These are phyloP conservation scores for Trochalopteron elliotii DNA, from an alignment of 2,113 vertebrate species.

Conservation along the genomic window DNA sequence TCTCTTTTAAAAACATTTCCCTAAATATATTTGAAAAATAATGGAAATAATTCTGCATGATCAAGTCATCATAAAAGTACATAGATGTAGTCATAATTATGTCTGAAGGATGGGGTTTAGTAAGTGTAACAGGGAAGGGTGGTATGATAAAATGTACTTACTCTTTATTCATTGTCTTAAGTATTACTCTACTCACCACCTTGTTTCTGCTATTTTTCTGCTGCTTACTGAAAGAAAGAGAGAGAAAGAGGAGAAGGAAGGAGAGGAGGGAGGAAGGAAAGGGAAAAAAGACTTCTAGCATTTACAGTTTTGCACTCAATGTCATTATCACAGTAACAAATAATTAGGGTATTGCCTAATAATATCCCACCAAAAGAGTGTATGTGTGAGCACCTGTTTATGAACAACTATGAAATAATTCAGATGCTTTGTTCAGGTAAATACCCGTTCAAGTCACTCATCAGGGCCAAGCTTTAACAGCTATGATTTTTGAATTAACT, in stretches of 20 bases:
- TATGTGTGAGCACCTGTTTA: not conserved
- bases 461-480: not conserved
- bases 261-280: not conserved
- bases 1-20: not conserved
- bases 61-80: not conserved
- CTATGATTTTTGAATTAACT: not conserved
- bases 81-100: not conserved
- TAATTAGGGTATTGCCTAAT: not conserved
- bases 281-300: not conserved
- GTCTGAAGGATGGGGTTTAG: not conserved
- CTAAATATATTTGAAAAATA: not conserved
- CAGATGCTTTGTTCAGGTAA: not conserved
- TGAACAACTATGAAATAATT: not conserved
- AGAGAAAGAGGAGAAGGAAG: not conserved
- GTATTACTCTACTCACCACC: not conserved
- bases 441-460: not conserved
- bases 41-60: not conserved
- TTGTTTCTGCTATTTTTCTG: not conserved
- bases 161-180: not conserved
- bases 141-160: not conserved
- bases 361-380: not conserved
- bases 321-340: not conserved
- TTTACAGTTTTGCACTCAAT: not conserved
- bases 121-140: not conserved
- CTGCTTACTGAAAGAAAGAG: not conserved